phyloP scores from a whole-genome alignment of 2,888 invertebrate genomes.

The Sinelater perroti region DNA sequence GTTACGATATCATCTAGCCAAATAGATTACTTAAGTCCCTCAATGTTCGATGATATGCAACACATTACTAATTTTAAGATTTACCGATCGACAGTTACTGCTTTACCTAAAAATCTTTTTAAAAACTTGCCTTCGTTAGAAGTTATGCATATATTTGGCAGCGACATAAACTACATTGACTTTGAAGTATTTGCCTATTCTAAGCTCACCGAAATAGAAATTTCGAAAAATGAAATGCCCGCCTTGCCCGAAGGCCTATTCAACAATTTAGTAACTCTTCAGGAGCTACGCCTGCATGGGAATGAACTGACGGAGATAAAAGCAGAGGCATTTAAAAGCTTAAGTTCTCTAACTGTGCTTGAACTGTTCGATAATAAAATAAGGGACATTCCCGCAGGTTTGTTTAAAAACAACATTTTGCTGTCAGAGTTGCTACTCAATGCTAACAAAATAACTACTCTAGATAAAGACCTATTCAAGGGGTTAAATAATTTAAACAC shows the following conservation, averaged over 20 bases:
- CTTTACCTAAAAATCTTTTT: neutral
- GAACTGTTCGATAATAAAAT: slow-evolving; percentile 8
- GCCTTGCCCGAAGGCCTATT: slow-evolving; percentile 8
- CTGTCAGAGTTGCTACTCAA: slow-evolving; percentile 1
- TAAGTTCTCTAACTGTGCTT: neutral
- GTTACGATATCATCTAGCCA: neutral
- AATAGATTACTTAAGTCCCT: neutral
- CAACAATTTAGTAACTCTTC: slow-evolving; percentile 1
- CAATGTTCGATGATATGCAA: neutral
- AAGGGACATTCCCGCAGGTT: neutral
- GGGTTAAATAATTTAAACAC: slow-evolving; percentile 13
- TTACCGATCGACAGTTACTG: neutral
- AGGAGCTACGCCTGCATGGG: slow-evolving; percentile 7
- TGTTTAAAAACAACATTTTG: neutral
- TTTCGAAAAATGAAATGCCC: slow-evolving; percentile 15
- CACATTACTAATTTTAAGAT: neutral
- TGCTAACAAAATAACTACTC: slow-evolving; percentile 12
- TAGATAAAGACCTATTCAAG: slow-evolving; percentile 11
- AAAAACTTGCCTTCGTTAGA: neutral
- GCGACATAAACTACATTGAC: slow-evolving; percentile 11
- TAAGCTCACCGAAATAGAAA: neutral
- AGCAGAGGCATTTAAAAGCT: slow-evolving; percentile 7
- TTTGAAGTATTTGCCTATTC: slow-evolving; percentile 11
- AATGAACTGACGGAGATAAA: slow-evolving; percentile 3
- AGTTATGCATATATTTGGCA: slow-evolving; percentile 4